Evolutionary conservation across 2,888 invertebrate genomes (phyloP), one percentile per base, ranked within the genome.

Genomic region (Pseudoips prasinana): DNA sequence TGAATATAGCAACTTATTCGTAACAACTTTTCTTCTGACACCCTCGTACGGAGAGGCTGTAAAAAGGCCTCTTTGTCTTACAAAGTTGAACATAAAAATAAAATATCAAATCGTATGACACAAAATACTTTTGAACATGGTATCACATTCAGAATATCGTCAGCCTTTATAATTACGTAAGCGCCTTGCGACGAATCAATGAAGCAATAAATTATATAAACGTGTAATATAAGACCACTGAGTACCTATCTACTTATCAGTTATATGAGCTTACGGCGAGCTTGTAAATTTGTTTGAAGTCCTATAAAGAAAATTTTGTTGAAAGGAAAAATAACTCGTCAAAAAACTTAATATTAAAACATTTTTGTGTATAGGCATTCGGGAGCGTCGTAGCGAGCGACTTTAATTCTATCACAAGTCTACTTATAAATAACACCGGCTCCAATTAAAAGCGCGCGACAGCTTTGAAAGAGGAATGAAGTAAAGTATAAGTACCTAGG

Each of bases 331-430:
- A 75, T 72, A 65, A 61, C 67, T 72, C 75, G 64, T 68, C 67
- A 72, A 72, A 74, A 83, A 73, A 73, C 72, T 80, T 81, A 77
- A 80, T 73, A 77, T 78, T 78, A 81, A 78, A 75, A 74, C 67
- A 71, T 74, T 72, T 72, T 71, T 62, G 56, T 60, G 62, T 60
- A 57, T 67, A 56, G 64, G 77, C 64, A 84, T 85, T 83, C 61
- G 63, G 49, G 67, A 73, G 77, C 84, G 73, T 62, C 72, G 81
- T 73, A 65, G 80, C 82, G 80, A 65, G 70, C 79, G 74, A 80
- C 82, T 84, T 85, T 85, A 86, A 88, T 86, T 82, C 85, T 77
- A 79, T 83, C 76, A 78, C 77, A 79, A 82, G 81, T 78, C 83
- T 83, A 80, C 82, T 83, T 84, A 80, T 72, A 77, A 79, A 79